Evolutionary conservation across 2,113 vertebrate genomes (phyloP).

Genomic region (Polypterus senegalus): DNA sequence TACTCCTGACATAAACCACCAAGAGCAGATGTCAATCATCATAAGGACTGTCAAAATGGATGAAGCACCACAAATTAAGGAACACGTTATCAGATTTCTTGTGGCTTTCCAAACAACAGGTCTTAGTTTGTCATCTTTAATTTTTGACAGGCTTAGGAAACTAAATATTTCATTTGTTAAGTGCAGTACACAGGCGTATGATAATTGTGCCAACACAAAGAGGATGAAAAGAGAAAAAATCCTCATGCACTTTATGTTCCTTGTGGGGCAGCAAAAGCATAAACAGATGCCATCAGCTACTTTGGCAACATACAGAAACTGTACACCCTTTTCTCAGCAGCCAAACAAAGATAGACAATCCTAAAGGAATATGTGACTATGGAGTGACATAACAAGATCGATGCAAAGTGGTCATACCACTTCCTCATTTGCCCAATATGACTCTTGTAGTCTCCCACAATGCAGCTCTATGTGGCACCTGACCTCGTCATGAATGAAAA

Average conservation of each 20-base stretch:
- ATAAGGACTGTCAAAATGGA: slow-evolving; percentile 6
- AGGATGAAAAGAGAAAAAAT: slow-evolving; percentile 3
- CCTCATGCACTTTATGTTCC: slow-evolving; percentile 13
- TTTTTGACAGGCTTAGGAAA: slow-evolving; percentile 2
- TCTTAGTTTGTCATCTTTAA: slow-evolving; percentile 4
- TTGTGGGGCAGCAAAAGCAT: slow-evolving; percentile 15
- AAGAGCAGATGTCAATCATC: neutral
- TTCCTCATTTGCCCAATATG: too few species aligned
- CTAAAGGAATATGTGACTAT: too few species aligned
- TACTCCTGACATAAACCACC: slow-evolving; percentile 5
- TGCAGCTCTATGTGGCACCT: too few species aligned
- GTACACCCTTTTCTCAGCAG: too few species aligned
- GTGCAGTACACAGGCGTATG: slow-evolving; percentile 5
- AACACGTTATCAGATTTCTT: slow-evolving; percentile 5
- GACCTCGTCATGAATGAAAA: too few species aligned
- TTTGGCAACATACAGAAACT: neutral
- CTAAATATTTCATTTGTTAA: slow-evolving; percentile 2
- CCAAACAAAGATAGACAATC: too few species aligned
- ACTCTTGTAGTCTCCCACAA: too few species aligned
- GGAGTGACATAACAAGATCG: too few species aligned
- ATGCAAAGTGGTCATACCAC: too few species aligned
- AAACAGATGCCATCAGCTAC: slow-evolving; percentile 12
- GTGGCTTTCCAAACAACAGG: slow-evolving; percentile 1
- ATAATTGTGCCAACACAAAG: slow-evolving; percentile 2
- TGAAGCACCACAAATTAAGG: slow-evolving; percentile 4